Percentiles rank a stretch among this genome's conserved stretches.
phyloP scores from a whole-genome alignment of 2,797 vertebrate species.

The Amblyopsis hoosieri region DNA sequence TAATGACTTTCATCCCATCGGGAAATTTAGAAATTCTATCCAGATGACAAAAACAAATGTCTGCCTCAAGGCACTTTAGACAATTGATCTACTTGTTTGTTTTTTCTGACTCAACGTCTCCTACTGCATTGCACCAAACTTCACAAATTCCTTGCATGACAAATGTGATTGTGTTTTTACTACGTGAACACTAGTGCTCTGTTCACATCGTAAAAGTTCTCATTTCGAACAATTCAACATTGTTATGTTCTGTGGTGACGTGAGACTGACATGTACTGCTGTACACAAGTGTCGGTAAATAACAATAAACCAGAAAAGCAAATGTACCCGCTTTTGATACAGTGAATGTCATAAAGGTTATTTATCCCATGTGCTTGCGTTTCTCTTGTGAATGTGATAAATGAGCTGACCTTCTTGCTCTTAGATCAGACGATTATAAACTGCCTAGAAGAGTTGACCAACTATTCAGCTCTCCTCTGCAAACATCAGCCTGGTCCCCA shows the following conservation, averaged over 20 bases:
- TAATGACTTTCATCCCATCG: slow-evolving; percentile 80
- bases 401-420: slow-evolving; percentile 56
- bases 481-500: slow-evolving; percentile 54
- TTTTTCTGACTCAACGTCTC: too few species aligned
- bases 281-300: slow-evolving; percentile 37
- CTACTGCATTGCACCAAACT: too few species aligned
- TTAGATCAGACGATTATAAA: slow-evolving; percentile 46
- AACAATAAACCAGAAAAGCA: too few species aligned
- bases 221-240: slow-evolving; percentile 31
- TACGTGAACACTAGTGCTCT: slow-evolving; percentile 59
- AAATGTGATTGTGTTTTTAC: too few species aligned
- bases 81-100: background rate
- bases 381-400: slow-evolving; percentile 23
- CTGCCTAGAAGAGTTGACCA: slow-evolving; percentile 60
- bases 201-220: slow-evolving; percentile 51
- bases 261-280: slow-evolving; percentile 15
- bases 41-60: slow-evolving; percentile 79
- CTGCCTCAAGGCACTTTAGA: slow-evolving; percentile 59
- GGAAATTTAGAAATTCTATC: slow-evolving; percentile 81
- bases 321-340: too few species aligned
- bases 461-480: slow-evolving; percentile 68
- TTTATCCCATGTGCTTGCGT: background rate
- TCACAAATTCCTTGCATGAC: too few species aligned
- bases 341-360: background rate
- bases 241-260: slow-evolving; percentile 31